phyloP scores from a whole-genome alignment of 2,113 vertebrate genomes.

The Blennius ocellaris region DNA sequence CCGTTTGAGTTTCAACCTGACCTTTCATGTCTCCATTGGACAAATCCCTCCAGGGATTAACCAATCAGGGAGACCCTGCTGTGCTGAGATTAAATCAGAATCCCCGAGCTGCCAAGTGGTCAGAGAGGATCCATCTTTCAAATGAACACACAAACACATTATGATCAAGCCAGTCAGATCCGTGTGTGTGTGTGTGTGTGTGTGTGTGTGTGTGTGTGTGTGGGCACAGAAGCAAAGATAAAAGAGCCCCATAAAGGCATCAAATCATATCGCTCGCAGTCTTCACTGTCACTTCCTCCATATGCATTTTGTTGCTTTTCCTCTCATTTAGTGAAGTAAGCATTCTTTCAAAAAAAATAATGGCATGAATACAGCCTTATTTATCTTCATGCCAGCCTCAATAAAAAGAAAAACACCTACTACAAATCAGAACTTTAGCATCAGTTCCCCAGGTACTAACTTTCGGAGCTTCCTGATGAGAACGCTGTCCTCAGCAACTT shows the following conservation, averaged over 20 bases:
- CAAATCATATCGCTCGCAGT: neutral
- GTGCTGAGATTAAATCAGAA: conserved; percentile 53
- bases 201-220: neutral
- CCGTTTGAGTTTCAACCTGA: conserved; percentile 52
- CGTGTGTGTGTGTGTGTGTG: neutral
- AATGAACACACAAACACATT: conserved; percentile 8
- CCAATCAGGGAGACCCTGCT: conserved; percentile 49
- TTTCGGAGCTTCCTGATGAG: neutral
- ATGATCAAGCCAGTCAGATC: conserved; percentile 8
- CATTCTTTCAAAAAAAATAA: too few species aligned
- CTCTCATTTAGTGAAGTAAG: too few species aligned
- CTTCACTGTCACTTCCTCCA: neutral
- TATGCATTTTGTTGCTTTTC: neutral
- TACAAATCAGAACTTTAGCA: too few species aligned
- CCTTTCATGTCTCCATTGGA: conserved; percentile 58
- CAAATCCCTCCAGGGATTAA: conserved; percentile 49
- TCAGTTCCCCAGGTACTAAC: neutral
- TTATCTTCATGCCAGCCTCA: too few species aligned
- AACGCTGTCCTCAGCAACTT: neutral
- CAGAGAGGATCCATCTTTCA: conserved; percentile 33
- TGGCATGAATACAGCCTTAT: too few species aligned
- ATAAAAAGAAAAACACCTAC: too few species aligned
- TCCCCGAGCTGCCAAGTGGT: conserved; percentile 37
- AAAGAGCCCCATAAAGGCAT: neutral
- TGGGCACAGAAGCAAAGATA: neutral